Evolutionary conservation across 1,140 invertebrate species (phyloP).

Genomic region (Pseudomyrmex dendroicus): DNA sequence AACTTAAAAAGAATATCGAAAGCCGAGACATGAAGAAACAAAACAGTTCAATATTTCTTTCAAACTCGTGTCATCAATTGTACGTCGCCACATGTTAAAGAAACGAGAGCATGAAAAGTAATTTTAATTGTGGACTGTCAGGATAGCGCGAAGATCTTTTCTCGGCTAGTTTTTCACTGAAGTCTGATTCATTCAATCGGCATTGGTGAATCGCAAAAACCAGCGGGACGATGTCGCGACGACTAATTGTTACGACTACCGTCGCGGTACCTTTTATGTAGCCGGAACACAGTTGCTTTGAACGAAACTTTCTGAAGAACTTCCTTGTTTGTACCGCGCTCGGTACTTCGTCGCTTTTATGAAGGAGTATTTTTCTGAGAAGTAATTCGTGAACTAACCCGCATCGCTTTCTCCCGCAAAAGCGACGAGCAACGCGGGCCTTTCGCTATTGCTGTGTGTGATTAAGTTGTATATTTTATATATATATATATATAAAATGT

Average conservation of each 20-base stretch:
- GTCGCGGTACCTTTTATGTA: not conserved
- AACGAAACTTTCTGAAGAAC: constrained; percentile 18
- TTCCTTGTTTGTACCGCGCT: not conserved
- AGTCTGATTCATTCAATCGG: constrained; percentile 1
- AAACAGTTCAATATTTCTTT: not conserved
- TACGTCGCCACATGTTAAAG: not conserved
- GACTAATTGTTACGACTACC: not conserved
- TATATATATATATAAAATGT: constrained; percentile 21
- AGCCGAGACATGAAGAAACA: not conserved
- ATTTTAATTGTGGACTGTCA: not conserved
- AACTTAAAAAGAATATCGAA: not conserved
- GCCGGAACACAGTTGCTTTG: not conserved
- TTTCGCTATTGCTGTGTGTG: not conserved
- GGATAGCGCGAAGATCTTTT: not conserved
- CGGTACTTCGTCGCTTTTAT: constrained; percentile 13
- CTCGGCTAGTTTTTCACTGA: not conserved
- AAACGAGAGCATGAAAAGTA: not conserved
- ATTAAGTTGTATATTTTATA: constrained; percentile 31
- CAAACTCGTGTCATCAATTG: not conserved
- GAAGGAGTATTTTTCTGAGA: constrained; percentile 26
- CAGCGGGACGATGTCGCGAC: not conserved
- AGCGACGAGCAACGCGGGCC: not conserved
- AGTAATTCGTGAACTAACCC: constrained; percentile 30
- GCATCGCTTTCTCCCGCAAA: constrained; percentile 46
- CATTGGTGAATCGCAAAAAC: not conserved